phyloP scores from a whole-genome alignment of 2,113 vertebrate genomes.

The Trematomus loennbergii region DNA sequence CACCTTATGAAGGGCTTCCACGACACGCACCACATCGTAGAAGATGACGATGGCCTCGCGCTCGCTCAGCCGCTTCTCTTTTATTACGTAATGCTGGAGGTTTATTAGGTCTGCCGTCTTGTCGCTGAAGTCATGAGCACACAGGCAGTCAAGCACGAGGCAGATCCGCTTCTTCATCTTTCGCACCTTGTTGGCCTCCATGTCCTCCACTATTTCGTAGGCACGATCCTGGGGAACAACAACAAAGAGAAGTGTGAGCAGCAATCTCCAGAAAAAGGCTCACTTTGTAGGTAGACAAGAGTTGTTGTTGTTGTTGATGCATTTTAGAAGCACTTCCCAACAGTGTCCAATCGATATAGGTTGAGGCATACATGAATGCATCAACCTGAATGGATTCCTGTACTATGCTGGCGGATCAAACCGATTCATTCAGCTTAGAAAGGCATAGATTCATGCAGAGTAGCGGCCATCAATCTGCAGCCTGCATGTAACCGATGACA shows the following conservation, averaged over 20 bases:
- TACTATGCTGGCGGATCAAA: neutral
- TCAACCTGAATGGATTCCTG: slow-evolving; percentile 32
- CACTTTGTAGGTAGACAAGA: neutral
- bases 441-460: neutral
- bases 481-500: slow-evolving; percentile 10
- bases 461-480: slow-evolving; percentile 23
- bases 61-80: slow-evolving; percentile 96
- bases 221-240: slow-evolving; percentile 88
- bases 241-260: slow-evolving; percentile 3
- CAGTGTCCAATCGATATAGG: slow-evolving; percentile 14
- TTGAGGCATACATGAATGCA: slow-evolving; percentile 15
- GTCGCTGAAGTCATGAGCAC: slow-evolving; percentile 97
- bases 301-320: neutral
- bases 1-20: slow-evolving; percentile 98
- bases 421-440: slow-evolving; percentile 25
- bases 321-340: slow-evolving; percentile 30
- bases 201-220: slow-evolving; percentile 93
- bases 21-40: slow-evolving; percentile 97
- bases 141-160: slow-evolving; percentile 97
- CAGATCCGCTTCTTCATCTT: slow-evolving; percentile 98
- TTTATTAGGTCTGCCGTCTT: slow-evolving; percentile 98
- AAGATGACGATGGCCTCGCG: slow-evolving; percentile 97
- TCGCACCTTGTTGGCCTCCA: slow-evolving; percentile 90
- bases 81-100: slow-evolving; percentile 99
- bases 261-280: neutral